Evolutionary conservation across 1,140 invertebrate genomes (phyloP).

Genomic region (Cepaea nemoralis): DNA sequence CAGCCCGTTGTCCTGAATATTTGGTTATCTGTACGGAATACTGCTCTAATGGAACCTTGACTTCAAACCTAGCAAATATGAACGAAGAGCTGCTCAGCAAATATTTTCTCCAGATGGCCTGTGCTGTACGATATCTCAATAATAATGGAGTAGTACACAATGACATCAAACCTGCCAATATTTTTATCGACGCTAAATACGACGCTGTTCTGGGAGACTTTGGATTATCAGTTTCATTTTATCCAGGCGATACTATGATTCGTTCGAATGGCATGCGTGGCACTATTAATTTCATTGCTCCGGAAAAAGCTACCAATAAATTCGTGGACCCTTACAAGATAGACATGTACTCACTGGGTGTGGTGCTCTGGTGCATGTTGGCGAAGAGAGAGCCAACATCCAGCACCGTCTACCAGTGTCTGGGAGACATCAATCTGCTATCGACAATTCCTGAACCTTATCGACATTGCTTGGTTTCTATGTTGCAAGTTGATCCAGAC

Average conservation of each 20-base stretch:
- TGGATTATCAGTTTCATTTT: not conserved
- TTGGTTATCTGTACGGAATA: slow-evolving; percentile 1
- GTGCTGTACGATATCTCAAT: not conserved
- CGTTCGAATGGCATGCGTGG: not conserved
- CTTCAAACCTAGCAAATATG: not conserved
- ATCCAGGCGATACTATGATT: not conserved
- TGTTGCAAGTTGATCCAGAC: not conserved
- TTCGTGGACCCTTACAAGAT: not conserved
- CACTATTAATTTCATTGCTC: not conserved
- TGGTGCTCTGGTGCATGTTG: not conserved
- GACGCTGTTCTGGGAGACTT: not conserved
- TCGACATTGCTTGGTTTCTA: not conserved
- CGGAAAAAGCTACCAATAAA: not conserved
- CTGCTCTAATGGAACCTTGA: not conserved
- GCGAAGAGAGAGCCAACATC: not conserved
- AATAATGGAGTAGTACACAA: not conserved
- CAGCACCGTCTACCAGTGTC: no score
- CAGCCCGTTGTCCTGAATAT: not conserved
- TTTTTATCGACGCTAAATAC: not conserved
- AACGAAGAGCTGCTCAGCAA: not conserved
- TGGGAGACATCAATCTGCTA: no score
- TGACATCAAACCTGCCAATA: not conserved
- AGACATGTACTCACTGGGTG: slow-evolving; percentile 1
- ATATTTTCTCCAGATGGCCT: not conserved
- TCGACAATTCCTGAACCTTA: no score